Base-by-base conservation (phyloP, 1,140 invertebrate genomes). In the Rhagoletis pomonella region DNA sequence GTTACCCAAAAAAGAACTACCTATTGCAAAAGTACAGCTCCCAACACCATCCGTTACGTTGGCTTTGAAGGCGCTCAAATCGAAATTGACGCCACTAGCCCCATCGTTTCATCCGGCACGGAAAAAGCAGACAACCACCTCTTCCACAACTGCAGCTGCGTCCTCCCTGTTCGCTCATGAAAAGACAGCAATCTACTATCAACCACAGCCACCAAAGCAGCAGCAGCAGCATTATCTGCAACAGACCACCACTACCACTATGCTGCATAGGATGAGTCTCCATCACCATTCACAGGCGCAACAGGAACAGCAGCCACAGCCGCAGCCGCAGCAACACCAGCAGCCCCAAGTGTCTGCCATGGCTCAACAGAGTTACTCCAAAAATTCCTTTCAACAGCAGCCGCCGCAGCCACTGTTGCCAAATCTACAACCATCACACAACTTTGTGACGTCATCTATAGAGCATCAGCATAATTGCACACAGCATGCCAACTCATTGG, bases 131-230 rank as follows among this genome's bases (percentile, higher is more conserved):
- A 7, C 60, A 88, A 81, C 89, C 88, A 84, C 89, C n/a, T 58
- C 47, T 19, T 29, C 85, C 0, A 88, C 87, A n/a, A 87, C 67
- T 14, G 50, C 17, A 3, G n/a, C 88, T 86, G 87, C 87, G 1
- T 19, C 85, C 4, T 88, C 89, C 0, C 12, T 89, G 10, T 91
- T 89, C 86, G 89, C 90, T 85, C 91, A 90, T 39, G 91, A 91
- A 62, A 90, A 92, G 39, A 91, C 91, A 50, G 90, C 90, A n/a
- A 90, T 92, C 58, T 92, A 89, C 58, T 92, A 91, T 89, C 91
- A 92, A 9, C 64, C 14, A 50, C 60, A 85, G 17, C 86, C 73
- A 62, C 65, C 42, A 12, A 77, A 88, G 69, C 84, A 69, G 44
- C 87, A 90, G 65, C 81, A 7, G 19, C 89, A 89, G 87, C 88